Conservation (phyloP, 1,140 invertebrate species). For the Reticulitermes speratus region DNA sequence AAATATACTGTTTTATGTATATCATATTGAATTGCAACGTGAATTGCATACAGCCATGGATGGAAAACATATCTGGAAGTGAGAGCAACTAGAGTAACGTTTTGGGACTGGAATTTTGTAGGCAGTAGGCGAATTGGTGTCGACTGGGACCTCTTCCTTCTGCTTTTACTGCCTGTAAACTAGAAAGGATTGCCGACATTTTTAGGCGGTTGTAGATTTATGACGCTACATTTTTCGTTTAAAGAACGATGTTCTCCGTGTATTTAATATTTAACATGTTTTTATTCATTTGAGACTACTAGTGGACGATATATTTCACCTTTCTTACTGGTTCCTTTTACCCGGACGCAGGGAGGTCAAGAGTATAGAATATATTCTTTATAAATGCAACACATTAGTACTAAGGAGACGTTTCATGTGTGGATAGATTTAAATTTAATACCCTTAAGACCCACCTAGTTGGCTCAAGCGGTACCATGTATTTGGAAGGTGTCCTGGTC, state of each 20-base stretch:
- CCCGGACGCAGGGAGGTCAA: no score
- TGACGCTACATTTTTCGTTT: neutral
- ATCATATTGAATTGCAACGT: neutral
- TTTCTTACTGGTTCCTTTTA: no score
- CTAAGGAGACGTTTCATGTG: no score
- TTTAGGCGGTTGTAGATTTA: neutral
- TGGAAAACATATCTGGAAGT: neutral
- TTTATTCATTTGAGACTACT: neutral
- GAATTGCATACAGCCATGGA: neutral
- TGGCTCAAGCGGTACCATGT: no score
- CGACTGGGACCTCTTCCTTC: neutral
- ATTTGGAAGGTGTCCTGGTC: no score
- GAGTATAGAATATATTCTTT: no score
- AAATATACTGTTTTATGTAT: slow-evolving; percentile 9
- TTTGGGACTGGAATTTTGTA: neutral
- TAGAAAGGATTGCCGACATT: neutral
- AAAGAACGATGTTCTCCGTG: neutral
- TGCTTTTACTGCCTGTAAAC: neutral
- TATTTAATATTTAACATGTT: neutral
- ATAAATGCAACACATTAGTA: no score
- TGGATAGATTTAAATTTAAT: no score
- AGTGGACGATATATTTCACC: neutral
- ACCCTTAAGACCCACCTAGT: no score
- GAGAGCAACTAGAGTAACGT: neutral
- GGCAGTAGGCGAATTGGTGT: neutral